Evolutionary conservation across 2,797 vertebrate genomes (phyloP), one percentile per base, ranked within the genome.

Genomic region (Carcharodon carcharias): DNA sequence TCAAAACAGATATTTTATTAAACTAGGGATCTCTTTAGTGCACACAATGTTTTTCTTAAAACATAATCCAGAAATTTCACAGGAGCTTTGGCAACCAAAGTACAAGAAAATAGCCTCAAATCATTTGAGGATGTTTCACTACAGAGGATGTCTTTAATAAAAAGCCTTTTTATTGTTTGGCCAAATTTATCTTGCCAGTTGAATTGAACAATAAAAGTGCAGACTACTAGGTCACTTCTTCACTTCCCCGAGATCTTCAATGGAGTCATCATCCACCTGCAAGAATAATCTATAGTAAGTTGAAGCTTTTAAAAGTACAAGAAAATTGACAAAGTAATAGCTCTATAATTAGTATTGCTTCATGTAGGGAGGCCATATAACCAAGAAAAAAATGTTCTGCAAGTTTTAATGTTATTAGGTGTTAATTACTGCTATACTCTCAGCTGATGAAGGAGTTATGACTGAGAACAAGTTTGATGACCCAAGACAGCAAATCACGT

Each of bases 241-340:
- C 40, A 99, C 99, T 98, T 99, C 99, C 97, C 99, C 99, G 96
- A 99, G 98, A 97, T 99, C 99, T 96, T 99, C 99, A 3, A 99
- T 99, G 98, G 99, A 99, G 97, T 99, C 99, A 91, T 99, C 99
- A 96, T 99, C 99, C 97, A 99, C 99, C 99, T 99, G 96, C 3
- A 96, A 96, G 31, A 80, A 67, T 93, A 67, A 92, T 92, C 18
- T 21, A 92, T n/a, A 92, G 63, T 58, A 61, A 92, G 9, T 11
- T 93, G 91, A 45, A 65, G 7, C n/a, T 9, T 40, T 11, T 67
- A 93, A 93, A 93, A 65, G 23, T 4, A 92, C 4, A 82, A 45
- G 4, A 26, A 23, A 35, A 91, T n/a, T 91, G 35, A 65, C 9
- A 6, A 28, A 92, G 8, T 61, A 85, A 85, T 28, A 91, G 54